A percentile compares a stretch with the other conserved stretches of the same genome.
Evolutionary conservation across 2,888 invertebrate genomes (phyloP).

Genomic region (Dermolepida albohirtum): DNA sequence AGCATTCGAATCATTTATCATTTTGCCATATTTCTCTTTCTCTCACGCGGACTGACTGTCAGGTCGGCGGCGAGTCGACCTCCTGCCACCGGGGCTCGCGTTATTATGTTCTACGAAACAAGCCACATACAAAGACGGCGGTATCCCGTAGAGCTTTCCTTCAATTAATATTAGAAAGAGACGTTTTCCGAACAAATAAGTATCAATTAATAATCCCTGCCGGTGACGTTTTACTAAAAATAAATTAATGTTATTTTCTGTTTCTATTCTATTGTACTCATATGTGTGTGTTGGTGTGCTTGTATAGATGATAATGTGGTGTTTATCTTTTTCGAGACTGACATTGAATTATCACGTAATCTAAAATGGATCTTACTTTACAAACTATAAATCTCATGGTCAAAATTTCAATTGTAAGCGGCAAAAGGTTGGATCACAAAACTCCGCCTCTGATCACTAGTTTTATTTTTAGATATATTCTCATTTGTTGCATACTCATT

Average conservation of each 20-base stretch:
- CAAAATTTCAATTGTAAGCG: no score
- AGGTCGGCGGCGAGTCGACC: slow-evolving; percentile 51
- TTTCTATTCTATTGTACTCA: neutral
- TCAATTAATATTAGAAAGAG: slow-evolving; percentile 54
- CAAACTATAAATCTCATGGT: no score
- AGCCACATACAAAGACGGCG: slow-evolving; percentile 51
- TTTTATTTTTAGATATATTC: no score
- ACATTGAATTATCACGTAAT: no score
- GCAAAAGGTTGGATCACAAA: no score
- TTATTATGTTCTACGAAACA: slow-evolving; percentile 40
- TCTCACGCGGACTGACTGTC: slow-evolving; percentile 49
- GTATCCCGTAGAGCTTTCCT: slow-evolving; percentile 50
- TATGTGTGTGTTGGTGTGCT: neutral
- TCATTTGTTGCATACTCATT: no score
- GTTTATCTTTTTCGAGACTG: no score
- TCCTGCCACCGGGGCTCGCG: slow-evolving; percentile 48
- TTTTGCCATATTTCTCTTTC: slow-evolving; percentile 58
- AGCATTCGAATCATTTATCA: slow-evolving; percentile 62
- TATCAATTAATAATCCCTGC: slow-evolving; percentile 52
- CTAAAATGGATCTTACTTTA: no score
- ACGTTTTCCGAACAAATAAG: slow-evolving; percentile 52
- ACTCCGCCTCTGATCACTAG: no score
- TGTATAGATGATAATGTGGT: neutral
- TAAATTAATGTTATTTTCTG: slow-evolving; percentile 13
- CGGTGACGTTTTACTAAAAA: slow-evolving; percentile 43